Percentiles rank a stretch among this genome's conserved stretches.
These are phyloP conservation scores for Siniperca scherzeri DNA, from an alignment of 2,797 vertebrate genomes.

Conservation along the genomic window DNA sequence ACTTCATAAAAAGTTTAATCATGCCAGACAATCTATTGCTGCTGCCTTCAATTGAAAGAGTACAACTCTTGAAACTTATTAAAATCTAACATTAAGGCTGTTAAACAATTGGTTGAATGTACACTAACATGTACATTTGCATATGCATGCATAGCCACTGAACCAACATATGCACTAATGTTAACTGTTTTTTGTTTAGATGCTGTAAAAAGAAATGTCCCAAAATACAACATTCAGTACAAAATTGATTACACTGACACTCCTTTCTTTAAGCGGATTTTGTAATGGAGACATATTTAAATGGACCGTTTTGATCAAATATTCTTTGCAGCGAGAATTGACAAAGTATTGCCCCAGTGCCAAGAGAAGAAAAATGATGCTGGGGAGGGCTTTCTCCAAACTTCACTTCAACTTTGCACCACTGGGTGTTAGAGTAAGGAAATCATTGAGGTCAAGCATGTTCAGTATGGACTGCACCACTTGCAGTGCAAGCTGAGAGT, in stretches of 20 bases:
- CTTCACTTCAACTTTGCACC: slow-evolving; percentile 40
- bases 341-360: slow-evolving; percentile 4
- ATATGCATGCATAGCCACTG: background rate
- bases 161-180: background rate
- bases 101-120: slow-evolving; percentile 3
- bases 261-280: background rate
- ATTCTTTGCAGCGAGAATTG: slow-evolving; percentile 30
- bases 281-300: slow-evolving; percentile 22
- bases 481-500: slow-evolving; percentile 4
- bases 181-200: background rate
- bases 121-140: background rate
- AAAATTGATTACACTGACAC: background rate
- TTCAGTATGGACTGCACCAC: slow-evolving; percentile 19
- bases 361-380: background rate
- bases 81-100: background rate
- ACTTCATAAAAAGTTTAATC: slow-evolving; percentile 46
- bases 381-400: slow-evolving; percentile 13
- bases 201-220: background rate
- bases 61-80: background rate
- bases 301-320: slow-evolving; percentile 45
- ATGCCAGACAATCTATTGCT: slow-evolving; percentile 26
- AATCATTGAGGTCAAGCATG: slow-evolving; percentile 39
- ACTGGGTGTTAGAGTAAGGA: slow-evolving; percentile 33
- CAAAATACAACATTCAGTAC: background rate
- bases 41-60: slow-evolving; percentile 2